Conservation (phyloP, 2,797 vertebrate genomes). For the Limnodromus scolopaceus region DNA sequence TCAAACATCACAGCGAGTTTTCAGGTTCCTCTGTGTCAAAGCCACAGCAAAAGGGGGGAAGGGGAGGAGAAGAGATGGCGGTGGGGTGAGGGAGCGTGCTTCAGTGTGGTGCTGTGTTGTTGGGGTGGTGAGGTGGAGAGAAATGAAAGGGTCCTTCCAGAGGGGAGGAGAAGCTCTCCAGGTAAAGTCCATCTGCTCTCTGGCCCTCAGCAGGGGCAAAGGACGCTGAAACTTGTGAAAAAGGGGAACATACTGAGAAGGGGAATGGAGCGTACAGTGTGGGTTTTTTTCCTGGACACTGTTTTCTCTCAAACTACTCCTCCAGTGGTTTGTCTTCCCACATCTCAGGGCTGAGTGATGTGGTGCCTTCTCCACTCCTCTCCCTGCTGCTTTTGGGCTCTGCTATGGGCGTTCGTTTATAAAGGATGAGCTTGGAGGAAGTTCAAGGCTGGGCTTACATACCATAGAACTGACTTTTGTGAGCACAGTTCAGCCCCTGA, state of each 20-base stretch:
- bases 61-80: not conserved
- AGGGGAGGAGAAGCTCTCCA: not conserved
- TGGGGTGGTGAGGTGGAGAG: not conserved
- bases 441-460: not conserved
- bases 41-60: not conserved
- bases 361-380: not conserved
- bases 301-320: not conserved
- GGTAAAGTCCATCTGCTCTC: not conserved
- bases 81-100: slow-evolving; percentile 12
- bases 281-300: not conserved
- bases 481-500: not conserved
- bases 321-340: not conserved
- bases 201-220: not conserved
- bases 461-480: not conserved
- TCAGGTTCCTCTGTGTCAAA: slow-evolving; percentile 64
- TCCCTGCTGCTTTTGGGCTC: accelerated
- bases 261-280: accelerated
- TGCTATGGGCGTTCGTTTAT: accelerated
- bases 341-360: accelerated
- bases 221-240: not conserved
- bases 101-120: not conserved
- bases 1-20: slow-evolving; percentile 55
- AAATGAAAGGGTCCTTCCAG: not conserved
- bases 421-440: not conserved
- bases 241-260: not conserved